Conservation (phyloP, 2,113 vertebrate species). For the Sylvicapra grimmia region DNA sequence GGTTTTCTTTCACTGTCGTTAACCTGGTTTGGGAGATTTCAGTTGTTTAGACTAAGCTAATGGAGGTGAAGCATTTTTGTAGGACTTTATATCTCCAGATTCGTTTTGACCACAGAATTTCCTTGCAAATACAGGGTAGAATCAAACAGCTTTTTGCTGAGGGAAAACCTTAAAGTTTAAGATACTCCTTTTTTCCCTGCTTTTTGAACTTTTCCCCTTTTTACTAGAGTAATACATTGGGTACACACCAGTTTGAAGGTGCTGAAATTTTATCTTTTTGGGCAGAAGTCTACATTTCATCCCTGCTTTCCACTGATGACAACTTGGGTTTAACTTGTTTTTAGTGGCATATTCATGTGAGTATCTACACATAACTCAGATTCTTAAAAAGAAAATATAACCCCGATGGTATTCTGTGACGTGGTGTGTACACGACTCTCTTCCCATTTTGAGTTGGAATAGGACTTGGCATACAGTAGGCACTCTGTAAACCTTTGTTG, state of each 20-base stretch:
- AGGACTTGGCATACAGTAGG: not conserved
- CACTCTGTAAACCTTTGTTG: not conserved
- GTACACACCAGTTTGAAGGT: not conserved
- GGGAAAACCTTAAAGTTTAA: not conserved
- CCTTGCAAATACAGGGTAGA: not conserved
- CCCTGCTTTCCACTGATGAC: not conserved
- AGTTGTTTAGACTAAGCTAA: not conserved
- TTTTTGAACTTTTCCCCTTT: not conserved
- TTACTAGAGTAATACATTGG: not conserved
- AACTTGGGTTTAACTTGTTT: not conserved
- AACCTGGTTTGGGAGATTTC: not conserved
- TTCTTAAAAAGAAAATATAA: not conserved
- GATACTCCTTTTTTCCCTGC: not conserved
- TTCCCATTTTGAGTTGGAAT: not conserved
- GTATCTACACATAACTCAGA: not conserved
- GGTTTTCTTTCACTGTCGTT: not conserved
- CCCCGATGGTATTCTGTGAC: not conserved
- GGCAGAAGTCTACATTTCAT: not conserved
- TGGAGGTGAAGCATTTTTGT: not conserved
- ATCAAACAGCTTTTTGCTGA: not conserved
- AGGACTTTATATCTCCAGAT: not conserved
- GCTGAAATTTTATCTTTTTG: not conserved
- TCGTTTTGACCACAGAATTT: no score
- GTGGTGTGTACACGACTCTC: accelerated
- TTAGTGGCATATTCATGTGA: not conserved